Percentiles rank a stretch among this genome's conserved stretches.
Conservation (phyloP, 2,888 invertebrate species). For the Drosophila helvetica region DNA sequence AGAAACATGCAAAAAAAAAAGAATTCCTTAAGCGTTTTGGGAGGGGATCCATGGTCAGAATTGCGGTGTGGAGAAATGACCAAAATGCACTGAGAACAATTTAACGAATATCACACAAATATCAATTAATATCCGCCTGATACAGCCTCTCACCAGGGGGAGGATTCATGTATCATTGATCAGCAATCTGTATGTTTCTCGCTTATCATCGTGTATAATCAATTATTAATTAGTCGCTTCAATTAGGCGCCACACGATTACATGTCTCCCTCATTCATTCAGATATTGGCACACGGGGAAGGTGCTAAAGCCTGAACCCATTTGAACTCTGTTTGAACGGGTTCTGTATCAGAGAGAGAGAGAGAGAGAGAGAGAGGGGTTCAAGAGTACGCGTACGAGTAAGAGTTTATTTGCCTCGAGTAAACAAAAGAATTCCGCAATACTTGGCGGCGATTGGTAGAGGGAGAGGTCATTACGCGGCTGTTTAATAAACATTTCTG, state of each 20-base stretch:
- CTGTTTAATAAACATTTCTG: conserved; percentile 41
- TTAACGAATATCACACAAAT: too few relatives aligned
- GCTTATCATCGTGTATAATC: not conserved
- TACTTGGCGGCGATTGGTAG: conserved; percentile 14
- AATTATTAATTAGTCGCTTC: conserved; percentile 15
- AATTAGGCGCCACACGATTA: conserved; percentile 7
- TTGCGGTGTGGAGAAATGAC: too few relatives aligned
- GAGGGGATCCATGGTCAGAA: too few relatives aligned
- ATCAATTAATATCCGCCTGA: too few relatives aligned
- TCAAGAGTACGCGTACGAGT: not conserved
- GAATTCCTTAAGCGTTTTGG: too few relatives aligned
- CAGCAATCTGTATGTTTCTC: not conserved
- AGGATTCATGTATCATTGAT: too few relatives aligned
- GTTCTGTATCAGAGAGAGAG: too few relatives aligned
- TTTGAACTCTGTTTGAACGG: conserved; percentile 15
- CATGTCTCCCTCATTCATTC: not conserved
- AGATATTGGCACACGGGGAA: conserved; percentile 9
- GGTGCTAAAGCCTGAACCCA: conserved; percentile 15
- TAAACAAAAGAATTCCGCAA: conserved; percentile 41
- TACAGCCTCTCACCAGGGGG: too few relatives aligned
- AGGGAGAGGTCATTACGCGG: conserved; percentile 43
- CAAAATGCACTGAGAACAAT: too few relatives aligned
- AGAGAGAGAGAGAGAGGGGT: too few relatives aligned
- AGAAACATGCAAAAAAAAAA: too few relatives aligned
- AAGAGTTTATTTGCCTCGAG: conserved; percentile 6